phyloP scores from a whole-genome alignment of 2,888 invertebrate genomes.

The Willowsia nigromaculata region DNA sequence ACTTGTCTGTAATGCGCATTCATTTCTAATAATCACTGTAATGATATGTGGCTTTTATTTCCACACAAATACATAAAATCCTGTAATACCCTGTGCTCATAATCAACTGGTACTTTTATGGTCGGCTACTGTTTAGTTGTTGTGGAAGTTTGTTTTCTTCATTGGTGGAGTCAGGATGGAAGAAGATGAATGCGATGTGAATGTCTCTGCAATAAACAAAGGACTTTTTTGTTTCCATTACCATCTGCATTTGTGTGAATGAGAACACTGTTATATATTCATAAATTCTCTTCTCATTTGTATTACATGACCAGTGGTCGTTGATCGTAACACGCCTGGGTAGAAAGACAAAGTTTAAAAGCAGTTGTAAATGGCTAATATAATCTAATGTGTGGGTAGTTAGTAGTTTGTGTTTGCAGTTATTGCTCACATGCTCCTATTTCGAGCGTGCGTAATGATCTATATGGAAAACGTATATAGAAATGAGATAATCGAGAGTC shows the following conservation, averaged over 20 bases:
- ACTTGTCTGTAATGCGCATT: background rate
- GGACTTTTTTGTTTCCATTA: conserved; percentile 32
- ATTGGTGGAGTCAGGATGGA: background rate
- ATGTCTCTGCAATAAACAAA: conserved; percentile 1
- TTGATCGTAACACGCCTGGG: background rate
- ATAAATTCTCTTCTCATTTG: background rate
- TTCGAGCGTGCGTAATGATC: conserved; percentile 25
- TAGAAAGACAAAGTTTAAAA: conserved; percentile 1
- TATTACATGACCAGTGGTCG: conserved; percentile 30
- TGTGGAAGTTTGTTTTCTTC: conserved; percentile 20
- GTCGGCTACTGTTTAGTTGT: conserved; percentile 32
- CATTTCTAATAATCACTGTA: background rate
- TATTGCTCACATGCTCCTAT: background rate
- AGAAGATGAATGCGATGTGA: background rate
- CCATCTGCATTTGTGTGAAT: background rate
- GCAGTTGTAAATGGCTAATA: conserved; percentile 1
- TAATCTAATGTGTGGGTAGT: conserved; percentile 36
- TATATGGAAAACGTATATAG: background rate
- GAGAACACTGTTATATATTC: background rate
- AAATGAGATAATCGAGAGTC: background rate
- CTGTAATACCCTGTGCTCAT: background rate
- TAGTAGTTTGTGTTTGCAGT: background rate
- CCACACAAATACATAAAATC: background rate
- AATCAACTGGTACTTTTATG: conserved; percentile 28
- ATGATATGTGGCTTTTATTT: background rate